phyloP scores from a whole-genome alignment of 64 coral and sea anemone genomes.

The Actinia equina region DNA sequence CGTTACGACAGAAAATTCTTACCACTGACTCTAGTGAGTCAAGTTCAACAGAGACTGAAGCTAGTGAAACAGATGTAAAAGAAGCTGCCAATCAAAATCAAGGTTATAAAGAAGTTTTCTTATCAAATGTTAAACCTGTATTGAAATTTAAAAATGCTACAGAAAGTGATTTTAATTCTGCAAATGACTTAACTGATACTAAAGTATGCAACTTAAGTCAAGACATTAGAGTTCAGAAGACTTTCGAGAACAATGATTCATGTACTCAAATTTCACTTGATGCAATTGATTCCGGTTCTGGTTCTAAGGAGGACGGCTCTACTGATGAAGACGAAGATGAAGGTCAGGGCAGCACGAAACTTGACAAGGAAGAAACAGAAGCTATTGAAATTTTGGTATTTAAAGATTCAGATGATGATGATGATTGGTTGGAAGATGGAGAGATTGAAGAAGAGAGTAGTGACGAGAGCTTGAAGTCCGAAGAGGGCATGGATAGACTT shows the following conservation, averaged over 20 bases:
- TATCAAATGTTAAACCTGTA: no score
- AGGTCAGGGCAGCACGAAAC: background rate
- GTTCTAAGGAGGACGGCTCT: background rate
- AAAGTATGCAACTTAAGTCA: background rate
- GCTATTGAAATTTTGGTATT: background rate
- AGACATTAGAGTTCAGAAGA: background rate
- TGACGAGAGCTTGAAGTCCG: background rate
- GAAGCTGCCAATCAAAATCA: no score
- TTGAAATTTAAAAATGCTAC: background rate
- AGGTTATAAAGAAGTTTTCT: background rate
- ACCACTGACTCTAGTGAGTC: no score
- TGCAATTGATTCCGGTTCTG: background rate
- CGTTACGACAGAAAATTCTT: background rate
- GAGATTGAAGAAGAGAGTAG: background rate
- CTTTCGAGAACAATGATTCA: background rate
- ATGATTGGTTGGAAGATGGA: slow-evolving; percentile 17
- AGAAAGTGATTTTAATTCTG: background rate
- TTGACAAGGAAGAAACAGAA: slow-evolving; percentile 1
- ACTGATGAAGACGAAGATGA: background rate
- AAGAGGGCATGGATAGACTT: background rate
- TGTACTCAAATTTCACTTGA: no score
- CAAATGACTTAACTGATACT: background rate
- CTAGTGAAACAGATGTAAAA: no score
- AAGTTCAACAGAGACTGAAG: no score
- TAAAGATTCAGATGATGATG: background rate